These are phyloP conservation scores for Heliconius hermathena DNA, from an alignment of 1,140 invertebrate species.

Conservation along the genomic window DNA sequence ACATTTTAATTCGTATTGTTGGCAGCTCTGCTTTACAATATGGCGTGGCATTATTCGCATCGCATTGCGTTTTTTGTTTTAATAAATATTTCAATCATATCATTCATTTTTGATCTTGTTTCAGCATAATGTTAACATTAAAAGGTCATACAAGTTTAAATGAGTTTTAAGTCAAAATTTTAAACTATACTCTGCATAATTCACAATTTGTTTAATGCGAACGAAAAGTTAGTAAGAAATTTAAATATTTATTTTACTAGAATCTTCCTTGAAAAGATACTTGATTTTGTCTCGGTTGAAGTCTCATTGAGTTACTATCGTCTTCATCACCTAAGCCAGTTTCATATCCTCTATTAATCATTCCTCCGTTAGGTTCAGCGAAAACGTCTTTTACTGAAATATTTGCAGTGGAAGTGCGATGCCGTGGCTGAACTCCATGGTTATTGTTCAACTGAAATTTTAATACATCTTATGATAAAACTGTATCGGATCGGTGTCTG, in stretches of 20 bases:
- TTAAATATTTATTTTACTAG: constrained; percentile 44
- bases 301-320: constrained; percentile 82
- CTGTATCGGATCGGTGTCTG: no score
- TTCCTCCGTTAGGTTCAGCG: constrained; percentile 82
- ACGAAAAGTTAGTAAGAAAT: not conserved
- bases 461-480: no score
- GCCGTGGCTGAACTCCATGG: constrained; percentile 69
- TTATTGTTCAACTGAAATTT: constrained; percentile 74
- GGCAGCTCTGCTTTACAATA: constrained; percentile 49
- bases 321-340: constrained; percentile 82
- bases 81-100: not conserved
- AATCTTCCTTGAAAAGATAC: constrained; percentile 78
- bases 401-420: constrained; percentile 83
- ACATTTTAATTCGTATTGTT: constrained; percentile 59
- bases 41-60: not conserved
- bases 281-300: constrained; percentile 81
- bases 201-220: not conserved
- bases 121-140: not conserved
- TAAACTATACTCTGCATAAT: not conserved
- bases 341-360: constrained; percentile 83
- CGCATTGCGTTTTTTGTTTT: not conserved
- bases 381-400: constrained; percentile 85
- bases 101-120: not conserved
- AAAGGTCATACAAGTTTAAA: not conserved
- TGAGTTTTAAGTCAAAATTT: not conserved